Percentiles rank a stretch among this genome's conserved stretches.
Evolutionary conservation across 1,140 invertebrate genomes (phyloP).

Genomic region (Pararge aegeria): DNA sequence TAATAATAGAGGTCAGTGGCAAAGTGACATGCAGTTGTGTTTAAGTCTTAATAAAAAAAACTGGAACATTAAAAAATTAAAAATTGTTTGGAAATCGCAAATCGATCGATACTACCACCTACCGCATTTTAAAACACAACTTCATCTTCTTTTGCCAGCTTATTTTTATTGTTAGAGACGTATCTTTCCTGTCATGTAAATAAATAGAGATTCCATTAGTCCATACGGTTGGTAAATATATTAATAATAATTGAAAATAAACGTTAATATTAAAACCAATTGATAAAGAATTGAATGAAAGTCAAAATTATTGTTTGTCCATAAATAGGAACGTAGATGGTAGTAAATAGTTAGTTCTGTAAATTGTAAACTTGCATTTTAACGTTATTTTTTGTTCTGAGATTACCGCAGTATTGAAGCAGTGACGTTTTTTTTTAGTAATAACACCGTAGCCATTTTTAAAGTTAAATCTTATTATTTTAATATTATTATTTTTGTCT

Average conservation of each 20-base stretch:
- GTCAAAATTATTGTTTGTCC: conserved; percentile 21
- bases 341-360: conserved; percentile 11
- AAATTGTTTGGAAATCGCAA: too few species aligned
- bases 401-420: conserved; percentile 62
- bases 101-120: too few species aligned
- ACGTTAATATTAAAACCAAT: not conserved
- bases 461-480: conserved; percentile 50
- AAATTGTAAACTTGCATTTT: conserved; percentile 26
- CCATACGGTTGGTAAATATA: too few species aligned
- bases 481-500: conserved; percentile 54
- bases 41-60: not conserved
- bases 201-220: not conserved
- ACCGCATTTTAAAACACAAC: not conserved
- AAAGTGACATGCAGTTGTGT: not conserved
- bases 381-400: conserved; percentile 30
- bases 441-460: conserved; percentile 56
- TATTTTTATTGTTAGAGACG: not conserved
- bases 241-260: not conserved
- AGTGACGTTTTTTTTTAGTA: conserved; percentile 22
- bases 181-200: not conserved
- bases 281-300: not conserved
- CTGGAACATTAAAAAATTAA: not conserved
- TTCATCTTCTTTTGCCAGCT: not conserved
- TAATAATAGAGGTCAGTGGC: too few species aligned
- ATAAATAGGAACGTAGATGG: conserved; percentile 14